Evolutionary conservation across 2,113 vertebrate genomes (phyloP), one percentile per base, ranked within the genome.

Genomic region (Nerophis ophidion): DNA sequence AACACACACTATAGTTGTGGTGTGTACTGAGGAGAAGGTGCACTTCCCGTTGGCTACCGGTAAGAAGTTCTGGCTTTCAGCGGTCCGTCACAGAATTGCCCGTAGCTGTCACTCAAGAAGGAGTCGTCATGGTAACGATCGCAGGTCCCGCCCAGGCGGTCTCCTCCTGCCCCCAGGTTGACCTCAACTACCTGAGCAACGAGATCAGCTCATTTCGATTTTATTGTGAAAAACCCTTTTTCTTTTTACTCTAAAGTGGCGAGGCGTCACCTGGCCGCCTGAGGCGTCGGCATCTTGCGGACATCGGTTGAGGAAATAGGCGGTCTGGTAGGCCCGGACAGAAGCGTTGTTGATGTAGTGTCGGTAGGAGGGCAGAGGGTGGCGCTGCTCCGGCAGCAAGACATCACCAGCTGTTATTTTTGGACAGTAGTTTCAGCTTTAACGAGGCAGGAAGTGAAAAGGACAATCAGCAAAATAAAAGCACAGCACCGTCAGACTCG

Each of bases 311-410:
- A 89, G 75, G 85, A 98, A 98, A 76, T 95, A 97, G 61, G 90
- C 85, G 0, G 93, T 99, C 86, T 98, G 96, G 79, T 98, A 99
- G 48, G 90, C 87, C 47, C 80, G 84, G 69, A 98, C 73, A 0
- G 97, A 97, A 49, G 88, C 70, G 4, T 99, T 99, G 62, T 65
- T 84, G 63, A 90, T 92, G 82, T 99, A 98, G 26, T 96, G 94
- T 65, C 85, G 78, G 87, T 98, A 98, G 14, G 96, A 94, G 58
- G 97, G 94, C 70, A 99, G 87, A 0, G 97, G 95, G 61, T 98
- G 94, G 70, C 85, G 90, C 46, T 88, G 89, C 36, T 96, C 95
- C 0, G 95, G 96, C 75, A 92, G 93, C 66, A 87, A 61, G 19
- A 90, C 73, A 58, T 94, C 92, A 15, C 62, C 84, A 64, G 91